Conservation (phyloP, 2,888 invertebrate genomes). For the Aspidiotus destructor region DNA sequence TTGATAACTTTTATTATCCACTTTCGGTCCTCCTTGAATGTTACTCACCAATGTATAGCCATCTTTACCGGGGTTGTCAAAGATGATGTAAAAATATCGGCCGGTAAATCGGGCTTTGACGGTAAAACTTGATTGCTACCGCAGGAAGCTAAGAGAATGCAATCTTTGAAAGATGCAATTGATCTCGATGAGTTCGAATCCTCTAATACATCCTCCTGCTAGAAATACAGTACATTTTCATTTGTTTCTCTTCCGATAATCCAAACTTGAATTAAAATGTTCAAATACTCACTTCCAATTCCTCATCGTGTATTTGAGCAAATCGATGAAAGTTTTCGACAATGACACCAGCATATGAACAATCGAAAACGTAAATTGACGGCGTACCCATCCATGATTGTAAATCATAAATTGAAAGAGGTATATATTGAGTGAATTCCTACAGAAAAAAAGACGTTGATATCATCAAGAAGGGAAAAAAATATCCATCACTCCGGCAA, state of each 20-base stretch:
- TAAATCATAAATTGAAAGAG: conserved; percentile 92
- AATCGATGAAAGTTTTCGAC: conserved; percentile 82
- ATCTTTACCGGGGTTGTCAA: conserved; percentile 97
- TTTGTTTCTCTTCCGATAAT: not conserved
- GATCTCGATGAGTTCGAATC: conserved; percentile 39
- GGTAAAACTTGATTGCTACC: conserved; percentile 86
- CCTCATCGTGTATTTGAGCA: conserved; percentile 81
- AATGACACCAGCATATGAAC: conserved; percentile 95
- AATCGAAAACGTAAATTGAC: conserved; percentile 98
- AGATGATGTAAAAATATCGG: conserved; percentile 94
- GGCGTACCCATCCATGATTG: conserved; percentile 99
- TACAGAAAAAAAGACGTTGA: conserved; percentile 43
- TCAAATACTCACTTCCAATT: conserved; percentile 51
- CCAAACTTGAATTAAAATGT: not conserved
- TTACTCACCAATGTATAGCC: conserved; percentile 70
- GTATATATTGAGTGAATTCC: conserved; percentile 98
- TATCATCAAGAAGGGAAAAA: too few species aligned
- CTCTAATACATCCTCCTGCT: conserved; percentile 40
- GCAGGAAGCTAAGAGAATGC: conserved; percentile 95
- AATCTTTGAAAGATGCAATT: conserved; percentile 65
- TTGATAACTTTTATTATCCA: too few species aligned
- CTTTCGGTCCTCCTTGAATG: too few species aligned
- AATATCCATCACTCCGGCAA: too few species aligned
- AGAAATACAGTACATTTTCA: not conserved
- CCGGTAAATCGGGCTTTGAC: conserved; percentile 94